Conservation (phyloP, 2,113 vertebrate genomes). For the Saccopteryx leptura region DNA sequence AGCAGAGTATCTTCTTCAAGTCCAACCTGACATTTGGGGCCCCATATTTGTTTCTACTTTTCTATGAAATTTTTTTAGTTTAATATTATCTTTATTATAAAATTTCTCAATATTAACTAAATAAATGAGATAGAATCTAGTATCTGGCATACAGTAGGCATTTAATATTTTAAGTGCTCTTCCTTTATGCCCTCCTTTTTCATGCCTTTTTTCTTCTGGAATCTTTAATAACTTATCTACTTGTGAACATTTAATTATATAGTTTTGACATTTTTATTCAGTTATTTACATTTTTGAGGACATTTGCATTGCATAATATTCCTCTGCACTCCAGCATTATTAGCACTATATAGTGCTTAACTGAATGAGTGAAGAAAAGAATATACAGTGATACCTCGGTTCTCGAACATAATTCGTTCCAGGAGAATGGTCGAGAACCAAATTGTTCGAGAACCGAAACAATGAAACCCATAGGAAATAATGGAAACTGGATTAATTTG, state of each 20-base stretch:
- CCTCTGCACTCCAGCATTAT: not conserved
- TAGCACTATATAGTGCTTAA: not conserved
- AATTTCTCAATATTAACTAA: conserved; percentile 7
- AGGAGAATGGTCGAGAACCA: too few relatives aligned
- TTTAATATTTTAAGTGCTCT: not conserved
- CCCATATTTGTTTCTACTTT: not conserved
- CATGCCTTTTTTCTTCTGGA: not conserved
- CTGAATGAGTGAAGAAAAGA: not conserved
- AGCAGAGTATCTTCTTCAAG: not conserved
- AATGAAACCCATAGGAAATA: too few relatives aligned
- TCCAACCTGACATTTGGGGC: not conserved
- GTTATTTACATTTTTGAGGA: not conserved
- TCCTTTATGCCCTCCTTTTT: not conserved
- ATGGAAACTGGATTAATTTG: too few relatives aligned
- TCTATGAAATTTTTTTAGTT: conserved; percentile 9
- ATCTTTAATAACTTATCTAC: not conserved
- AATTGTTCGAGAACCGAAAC: too few relatives aligned
- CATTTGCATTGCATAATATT: not conserved
- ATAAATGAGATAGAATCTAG: not conserved
- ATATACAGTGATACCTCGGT: too few relatives aligned
- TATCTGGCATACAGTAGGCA: not conserved
- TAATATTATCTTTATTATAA: not conserved
- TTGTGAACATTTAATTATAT: not conserved
- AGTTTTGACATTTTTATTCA: not conserved
- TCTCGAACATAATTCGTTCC: too few relatives aligned